phyloP scores from a whole-genome alignment of 2,113 vertebrate species.

The Calidris pugnax region DNA sequence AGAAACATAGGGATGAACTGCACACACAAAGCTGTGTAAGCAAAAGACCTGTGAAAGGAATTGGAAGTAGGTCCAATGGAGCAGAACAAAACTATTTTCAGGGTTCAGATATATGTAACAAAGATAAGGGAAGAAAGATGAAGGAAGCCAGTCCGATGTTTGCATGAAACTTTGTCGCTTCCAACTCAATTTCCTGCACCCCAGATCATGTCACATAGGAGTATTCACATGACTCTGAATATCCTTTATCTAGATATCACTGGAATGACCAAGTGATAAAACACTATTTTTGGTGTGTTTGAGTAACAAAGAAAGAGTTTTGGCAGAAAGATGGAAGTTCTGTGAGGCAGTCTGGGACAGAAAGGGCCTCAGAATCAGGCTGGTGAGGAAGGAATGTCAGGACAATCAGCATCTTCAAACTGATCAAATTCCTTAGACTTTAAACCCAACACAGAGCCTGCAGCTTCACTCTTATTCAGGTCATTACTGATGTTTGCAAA shows the following conservation, averaged over 20 bases:
- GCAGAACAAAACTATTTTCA: neutral
- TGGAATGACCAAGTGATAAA: neutral
- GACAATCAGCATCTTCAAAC: conserved; percentile 17
- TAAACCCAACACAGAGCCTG: neutral
- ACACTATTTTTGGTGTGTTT: neutral
- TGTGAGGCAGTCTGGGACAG: neutral
- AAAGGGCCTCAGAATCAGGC: neutral
- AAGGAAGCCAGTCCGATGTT: neutral
- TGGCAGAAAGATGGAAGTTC: neutral
- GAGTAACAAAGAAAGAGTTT: neutral
- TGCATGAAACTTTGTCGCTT: neutral
- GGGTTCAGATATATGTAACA: neutral
- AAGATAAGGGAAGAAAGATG: neutral
- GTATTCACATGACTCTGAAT: neutral
- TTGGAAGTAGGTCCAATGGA: neutral
- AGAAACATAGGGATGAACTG: neutral
- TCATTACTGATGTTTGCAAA: conserved; percentile 60
- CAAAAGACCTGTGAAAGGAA: neutral
- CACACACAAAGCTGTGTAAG: rapidly evolving
- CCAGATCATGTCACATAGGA: neutral
- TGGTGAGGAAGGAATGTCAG: conserved; percentile 65
- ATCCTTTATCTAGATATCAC: neutral
- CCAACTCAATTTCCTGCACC: rapidly evolving
- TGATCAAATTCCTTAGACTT: conserved; percentile 62
- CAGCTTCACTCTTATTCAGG: neutral